Conservation (phyloP, 1,140 invertebrate species). For the Rhynchophorus ferrugineus region DNA sequence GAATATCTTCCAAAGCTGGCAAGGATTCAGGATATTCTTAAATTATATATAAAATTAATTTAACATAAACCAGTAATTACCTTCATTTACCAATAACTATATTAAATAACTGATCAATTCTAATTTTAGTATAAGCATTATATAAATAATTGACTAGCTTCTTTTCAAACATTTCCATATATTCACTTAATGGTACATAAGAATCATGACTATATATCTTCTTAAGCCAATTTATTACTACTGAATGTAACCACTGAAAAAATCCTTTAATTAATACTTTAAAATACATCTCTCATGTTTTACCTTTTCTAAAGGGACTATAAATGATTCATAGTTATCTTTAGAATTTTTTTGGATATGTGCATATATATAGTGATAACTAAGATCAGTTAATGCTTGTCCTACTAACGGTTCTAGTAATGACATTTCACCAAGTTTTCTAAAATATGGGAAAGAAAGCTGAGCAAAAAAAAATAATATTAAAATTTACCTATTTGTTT, state of each 20-base stretch:
- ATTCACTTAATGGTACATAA: slow-evolving; percentile 47
- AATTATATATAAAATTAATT: slow-evolving; percentile 14
- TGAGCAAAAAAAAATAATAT: background rate
- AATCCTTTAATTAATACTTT: slow-evolving; percentile 17
- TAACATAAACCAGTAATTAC: background rate
- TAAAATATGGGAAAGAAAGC: slow-evolving; percentile 14
- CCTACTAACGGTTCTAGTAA: slow-evolving; percentile 24
- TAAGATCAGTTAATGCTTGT: slow-evolving; percentile 22
- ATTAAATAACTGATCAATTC: slow-evolving; percentile 89
- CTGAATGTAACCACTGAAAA: slow-evolving; percentile 68
- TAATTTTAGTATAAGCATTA: slow-evolving; percentile 78
- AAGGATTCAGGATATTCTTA: slow-evolving; percentile 91
- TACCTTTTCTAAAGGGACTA: slow-evolving; percentile 24
- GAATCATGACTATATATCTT: slow-evolving; percentile 64
- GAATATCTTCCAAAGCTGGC: slow-evolving; percentile 85
- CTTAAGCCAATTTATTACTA: slow-evolving; percentile 75
- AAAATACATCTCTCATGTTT: slow-evolving; percentile 2
- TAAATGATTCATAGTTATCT: slow-evolving; percentile 25
- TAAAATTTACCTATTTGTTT: slow-evolving; percentile 59
- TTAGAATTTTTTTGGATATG: slow-evolving; percentile 28
- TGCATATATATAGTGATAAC: slow-evolving; percentile 21
- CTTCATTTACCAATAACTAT: slow-evolving; percentile 74
- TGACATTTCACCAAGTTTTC: slow-evolving; percentile 26
- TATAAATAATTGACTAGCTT: slow-evolving; percentile 81
- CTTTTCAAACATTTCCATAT: slow-evolving; percentile 61